These are phyloP conservation scores for Hybognathus amarus DNA, from an alignment of 2,797 vertebrate genomes.

Conservation along the genomic window DNA sequence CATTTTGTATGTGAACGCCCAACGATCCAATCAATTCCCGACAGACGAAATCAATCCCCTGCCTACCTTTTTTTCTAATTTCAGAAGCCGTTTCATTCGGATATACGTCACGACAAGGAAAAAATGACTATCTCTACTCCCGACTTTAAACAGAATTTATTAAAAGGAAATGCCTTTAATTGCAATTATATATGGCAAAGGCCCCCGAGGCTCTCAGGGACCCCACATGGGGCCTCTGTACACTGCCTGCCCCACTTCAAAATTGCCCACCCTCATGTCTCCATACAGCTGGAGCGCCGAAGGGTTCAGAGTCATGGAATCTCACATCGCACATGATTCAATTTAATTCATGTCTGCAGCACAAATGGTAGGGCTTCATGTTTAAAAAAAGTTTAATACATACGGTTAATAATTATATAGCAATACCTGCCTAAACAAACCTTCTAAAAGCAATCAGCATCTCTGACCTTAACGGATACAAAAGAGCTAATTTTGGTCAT, in stretches of 20 bases:
- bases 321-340: not conserved
- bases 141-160: not conserved
- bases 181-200: not conserved
- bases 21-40: too few species aligned
- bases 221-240: constrained; percentile 21
- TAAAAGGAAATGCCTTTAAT: constrained; percentile 2
- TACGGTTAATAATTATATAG: not conserved
- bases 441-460: not conserved
- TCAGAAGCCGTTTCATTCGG: too few species aligned
- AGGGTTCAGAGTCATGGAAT: not conserved
- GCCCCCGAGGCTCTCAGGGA: not conserved
- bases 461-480: not conserved
- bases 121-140: too few species aligned
- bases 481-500: constrained; percentile 12
- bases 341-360: not conserved
- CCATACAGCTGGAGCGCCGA: not conserved
- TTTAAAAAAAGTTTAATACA: not conserved
- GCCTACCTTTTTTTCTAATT: too few species aligned
- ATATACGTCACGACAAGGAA: too few species aligned
- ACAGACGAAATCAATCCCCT: too few species aligned
- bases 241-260: not conserved
- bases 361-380: not conserved
- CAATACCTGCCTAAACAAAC: not conserved
- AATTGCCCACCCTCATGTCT: not conserved
- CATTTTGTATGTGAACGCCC: too few species aligned